These are phyloP conservation scores for Homarus americanus DNA, from an alignment of 1,140 invertebrate species.

Conservation along the genomic window DNA sequence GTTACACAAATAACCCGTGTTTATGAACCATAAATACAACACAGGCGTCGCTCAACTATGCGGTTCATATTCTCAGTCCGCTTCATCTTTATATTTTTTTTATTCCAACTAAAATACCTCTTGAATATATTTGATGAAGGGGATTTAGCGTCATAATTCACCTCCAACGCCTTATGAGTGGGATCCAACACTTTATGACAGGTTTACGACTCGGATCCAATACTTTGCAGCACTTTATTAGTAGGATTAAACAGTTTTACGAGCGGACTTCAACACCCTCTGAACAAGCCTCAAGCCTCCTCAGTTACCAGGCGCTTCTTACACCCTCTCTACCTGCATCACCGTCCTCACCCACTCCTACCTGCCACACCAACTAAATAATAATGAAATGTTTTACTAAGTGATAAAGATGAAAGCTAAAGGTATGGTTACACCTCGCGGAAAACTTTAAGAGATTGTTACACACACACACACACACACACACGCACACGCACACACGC, in stretches of 20 bases:
- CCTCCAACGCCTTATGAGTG: conserved; percentile 3
- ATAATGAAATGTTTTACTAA: too few species aligned
- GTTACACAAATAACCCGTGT: background rate
- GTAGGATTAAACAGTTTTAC: background rate
- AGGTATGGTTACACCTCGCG: too few species aligned
- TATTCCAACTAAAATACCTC: background rate
- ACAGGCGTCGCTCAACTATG: background rate
- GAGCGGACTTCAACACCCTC: conserved; percentile 3
- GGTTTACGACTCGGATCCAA: background rate
- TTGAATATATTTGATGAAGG: conserved; percentile 11
- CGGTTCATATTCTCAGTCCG: too few species aligned
- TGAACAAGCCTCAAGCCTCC: background rate
- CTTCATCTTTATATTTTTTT: too few species aligned
- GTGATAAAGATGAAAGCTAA: too few species aligned
- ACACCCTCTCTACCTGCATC: background rate
- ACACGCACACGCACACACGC: too few species aligned
- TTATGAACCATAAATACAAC: background rate
- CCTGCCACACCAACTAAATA: too few species aligned
- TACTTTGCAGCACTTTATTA: conserved; percentile 22
- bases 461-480: too few species aligned
- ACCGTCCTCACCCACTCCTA: background rate
- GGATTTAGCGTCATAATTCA: background rate
- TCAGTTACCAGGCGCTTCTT: background rate
- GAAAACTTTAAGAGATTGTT: too few species aligned
- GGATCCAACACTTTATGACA: background rate